Conservation (phyloP, 2,888 invertebrate species). For the Orgyia antiqua region DNA sequence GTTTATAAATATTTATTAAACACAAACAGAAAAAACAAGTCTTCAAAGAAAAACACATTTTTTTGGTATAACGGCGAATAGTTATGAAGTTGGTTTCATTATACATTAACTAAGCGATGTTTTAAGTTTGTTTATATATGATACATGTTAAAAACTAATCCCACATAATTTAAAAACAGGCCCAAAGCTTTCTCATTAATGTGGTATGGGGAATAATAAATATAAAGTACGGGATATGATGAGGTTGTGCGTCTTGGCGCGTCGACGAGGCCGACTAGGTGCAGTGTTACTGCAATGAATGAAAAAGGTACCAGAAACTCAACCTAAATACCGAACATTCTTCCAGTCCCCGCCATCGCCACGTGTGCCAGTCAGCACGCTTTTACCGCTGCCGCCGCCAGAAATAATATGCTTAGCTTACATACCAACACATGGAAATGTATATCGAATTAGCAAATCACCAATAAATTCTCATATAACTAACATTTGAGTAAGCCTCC, state of each 20-base stretch:
- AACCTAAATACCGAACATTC: slow-evolving; percentile 76
- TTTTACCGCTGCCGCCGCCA: slow-evolving; percentile 61
- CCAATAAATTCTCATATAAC: slow-evolving; percentile 33
- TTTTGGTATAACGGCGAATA: slow-evolving; percentile 18
- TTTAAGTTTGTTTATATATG: slow-evolving; percentile 26
- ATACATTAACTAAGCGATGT: slow-evolving; percentile 24
- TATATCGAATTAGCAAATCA: slow-evolving; percentile 54
- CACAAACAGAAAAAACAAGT: slow-evolving; percentile 21
- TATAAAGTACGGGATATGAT: slow-evolving; percentile 37
- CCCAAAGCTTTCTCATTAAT: slow-evolving; percentile 49
- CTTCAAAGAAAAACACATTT: slow-evolving; percentile 18
- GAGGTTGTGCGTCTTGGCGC: slow-evolving; percentile 18
- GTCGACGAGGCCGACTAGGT: slow-evolving; percentile 44
- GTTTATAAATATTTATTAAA: slow-evolving; percentile 22
- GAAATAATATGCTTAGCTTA: slow-evolving; percentile 63
- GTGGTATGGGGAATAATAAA: slow-evolving; percentile 47
- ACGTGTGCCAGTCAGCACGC: slow-evolving; percentile 62
- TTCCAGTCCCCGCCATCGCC: slow-evolving; percentile 58
- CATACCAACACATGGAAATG: slow-evolving; percentile 53
- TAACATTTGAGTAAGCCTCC: slow-evolving; percentile 32
- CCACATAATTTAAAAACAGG: slow-evolving; percentile 36
- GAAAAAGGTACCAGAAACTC: slow-evolving; percentile 71
- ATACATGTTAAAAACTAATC: slow-evolving; percentile 15
- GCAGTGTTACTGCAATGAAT: slow-evolving; percentile 73
- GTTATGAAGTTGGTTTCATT: slow-evolving; percentile 32